Evolutionary conservation across 2,113 vertebrate species (phyloP), one percentile per base, ranked within the genome.

Genomic region (Oryzias curvinotus): DNA sequence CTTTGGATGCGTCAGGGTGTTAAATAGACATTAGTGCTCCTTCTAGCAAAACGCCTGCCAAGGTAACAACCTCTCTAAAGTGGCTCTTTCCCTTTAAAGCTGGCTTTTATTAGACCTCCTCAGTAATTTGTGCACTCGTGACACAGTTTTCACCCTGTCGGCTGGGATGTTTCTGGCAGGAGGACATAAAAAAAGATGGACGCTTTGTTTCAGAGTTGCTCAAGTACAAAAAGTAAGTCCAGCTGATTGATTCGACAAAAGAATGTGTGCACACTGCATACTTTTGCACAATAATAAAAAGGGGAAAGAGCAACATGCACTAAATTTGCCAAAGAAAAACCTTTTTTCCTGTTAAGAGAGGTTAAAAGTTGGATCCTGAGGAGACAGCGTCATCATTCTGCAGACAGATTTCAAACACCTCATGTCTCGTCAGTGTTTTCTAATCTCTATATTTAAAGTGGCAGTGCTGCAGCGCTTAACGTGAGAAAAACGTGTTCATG

Each of bases 11-110:
- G 75, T 69, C 73, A 58, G 79, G 75, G 79, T 87, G 86, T 89
- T 88, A 89, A 90, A 90, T 76, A 84, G 85, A 84, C 78, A 84
- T 88, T 86, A 88, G 81, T 68, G 73, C 66, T 84, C 75, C 71
- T 80, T 60, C 73, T 78, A 54, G 71, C 62, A 75, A 80, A 87
- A 79, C 42, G 54, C 65, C 67, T 80, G 73, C 63, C 81, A 61
- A 78, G 84, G 86, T 84, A 76, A 84, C 73, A 62, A 36, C 81
- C 82, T 74, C 65, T 65, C 68, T 70, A 72, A 76, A 85, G 81
- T 69, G 79, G 41, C 75, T 71, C 62, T 84, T 82, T 78, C 65
- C 26, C 52, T 59, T 53, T 71, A 75, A 80, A 63, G 62, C 57
- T 58, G 47, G 43, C 54, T 65, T 72, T 68, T 75, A 49, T 60